Conservation (phyloP, 2,888 invertebrate genomes). For the Physocephala rufipes region DNA sequence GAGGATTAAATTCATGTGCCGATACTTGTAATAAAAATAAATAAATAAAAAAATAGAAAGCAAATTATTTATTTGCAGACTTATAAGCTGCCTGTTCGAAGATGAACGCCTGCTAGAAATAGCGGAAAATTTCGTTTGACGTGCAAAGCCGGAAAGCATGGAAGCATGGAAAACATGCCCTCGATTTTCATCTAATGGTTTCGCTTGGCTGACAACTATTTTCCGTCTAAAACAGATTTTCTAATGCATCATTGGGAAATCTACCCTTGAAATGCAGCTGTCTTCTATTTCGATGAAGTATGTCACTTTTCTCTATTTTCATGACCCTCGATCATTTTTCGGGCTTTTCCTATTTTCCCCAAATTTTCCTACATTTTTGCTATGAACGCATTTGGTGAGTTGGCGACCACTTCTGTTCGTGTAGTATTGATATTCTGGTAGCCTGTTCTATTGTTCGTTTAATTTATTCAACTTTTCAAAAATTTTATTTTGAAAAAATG, state of each 20-base stretch:
- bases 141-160: conserved; percentile 57
- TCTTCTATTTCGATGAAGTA: neutral
- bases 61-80: conserved; percentile 40
- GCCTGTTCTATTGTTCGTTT: conserved; percentile 61
- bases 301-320: conserved; percentile 24
- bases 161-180: too few relatives aligned
- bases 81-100: conserved; percentile 47
- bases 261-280: conserved; percentile 25
- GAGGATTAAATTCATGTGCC: neutral
- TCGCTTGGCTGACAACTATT: too few relatives aligned
- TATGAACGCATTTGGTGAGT: neutral
- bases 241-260: neutral
- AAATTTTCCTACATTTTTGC: neutral
- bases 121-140: conserved; percentile 66
- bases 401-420: conserved; percentile 27
- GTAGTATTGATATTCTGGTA: conserved; percentile 50
- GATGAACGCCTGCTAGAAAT: conserved; percentile 59
- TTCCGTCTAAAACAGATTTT: neutral
- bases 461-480: conserved; percentile 62
- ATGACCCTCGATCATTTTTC: neutral
- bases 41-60: neutral
- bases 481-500: conserved; percentile 39
- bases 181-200: too few relatives aligned
- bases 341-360: neutral
- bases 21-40: too few relatives aligned